phyloP scores from a whole-genome alignment of 2,888 invertebrate genomes.

The Mermis nigrescens region DNA sequence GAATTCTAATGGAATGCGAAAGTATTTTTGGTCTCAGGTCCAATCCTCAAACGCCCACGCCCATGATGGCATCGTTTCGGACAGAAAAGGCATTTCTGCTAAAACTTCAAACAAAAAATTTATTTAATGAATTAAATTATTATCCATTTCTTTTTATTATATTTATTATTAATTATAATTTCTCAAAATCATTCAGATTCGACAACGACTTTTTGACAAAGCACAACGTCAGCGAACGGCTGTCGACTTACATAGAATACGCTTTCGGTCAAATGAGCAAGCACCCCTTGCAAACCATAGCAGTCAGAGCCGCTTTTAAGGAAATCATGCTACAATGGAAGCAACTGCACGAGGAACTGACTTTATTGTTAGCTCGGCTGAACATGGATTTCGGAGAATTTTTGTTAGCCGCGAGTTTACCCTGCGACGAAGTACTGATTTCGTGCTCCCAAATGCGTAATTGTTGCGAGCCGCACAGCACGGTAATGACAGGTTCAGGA shows the following conservation, averaged over 20 bases:
- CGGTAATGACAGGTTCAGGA: slow-evolving; percentile 7
- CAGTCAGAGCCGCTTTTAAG: not conserved
- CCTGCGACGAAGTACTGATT: slow-evolving; percentile 7
- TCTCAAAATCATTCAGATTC: not conserved
- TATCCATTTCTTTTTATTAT: too few relatives aligned
- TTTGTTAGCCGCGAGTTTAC: slow-evolving; percentile 9
- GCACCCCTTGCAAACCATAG: not conserved
- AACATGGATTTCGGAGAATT: slow-evolving; percentile 21
- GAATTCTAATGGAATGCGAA: too few relatives aligned
- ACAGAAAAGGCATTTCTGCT: too few relatives aligned
- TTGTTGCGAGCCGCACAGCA: not conserved
- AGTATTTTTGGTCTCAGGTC: too few relatives aligned
- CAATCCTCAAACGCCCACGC: too few relatives aligned
- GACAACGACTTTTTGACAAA: slow-evolving; percentile 7
- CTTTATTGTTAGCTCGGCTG: not conserved
- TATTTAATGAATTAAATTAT: too few relatives aligned
- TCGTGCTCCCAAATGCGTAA: not conserved
- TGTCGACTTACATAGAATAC: slow-evolving; percentile 26
- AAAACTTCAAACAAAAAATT: too few relatives aligned
- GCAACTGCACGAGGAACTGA: not conserved
- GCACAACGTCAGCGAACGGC: slow-evolving; percentile 20
- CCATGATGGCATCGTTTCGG: too few relatives aligned
- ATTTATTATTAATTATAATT: too few relatives aligned
- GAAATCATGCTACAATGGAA: not conserved
- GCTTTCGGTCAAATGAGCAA: slow-evolving; percentile 4